A percentile compares a stretch with the other conserved stretches of the same genome.
phyloP scores from a whole-genome alignment of 2,113 vertebrate genomes.

The Antechinus flavipes region DNA sequence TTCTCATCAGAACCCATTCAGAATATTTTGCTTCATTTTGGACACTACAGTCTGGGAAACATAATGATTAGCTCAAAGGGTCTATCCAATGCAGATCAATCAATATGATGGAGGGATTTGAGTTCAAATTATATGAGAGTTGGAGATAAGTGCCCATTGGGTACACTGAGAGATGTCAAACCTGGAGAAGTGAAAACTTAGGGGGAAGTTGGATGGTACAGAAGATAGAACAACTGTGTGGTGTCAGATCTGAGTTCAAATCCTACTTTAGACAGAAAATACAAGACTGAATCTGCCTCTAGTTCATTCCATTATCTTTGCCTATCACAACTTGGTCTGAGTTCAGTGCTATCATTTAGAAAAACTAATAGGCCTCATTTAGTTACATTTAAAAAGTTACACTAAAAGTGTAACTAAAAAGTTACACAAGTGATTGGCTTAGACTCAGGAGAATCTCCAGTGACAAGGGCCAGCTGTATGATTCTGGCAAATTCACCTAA shows the following conservation, averaged over 20 bases:
- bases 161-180: neutral
- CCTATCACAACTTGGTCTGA: neutral
- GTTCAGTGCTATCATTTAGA: neutral
- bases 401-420: neutral
- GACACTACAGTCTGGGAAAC: neutral
- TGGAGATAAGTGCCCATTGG: neutral
- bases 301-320: neutral
- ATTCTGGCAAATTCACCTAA: neutral
- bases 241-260: neutral
- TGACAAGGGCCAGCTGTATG: neutral
- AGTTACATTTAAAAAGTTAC: neutral
- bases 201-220: neutral
- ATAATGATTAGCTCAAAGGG: neutral
- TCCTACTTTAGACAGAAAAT: neutral
- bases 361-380: neutral
- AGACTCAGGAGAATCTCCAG: neutral
- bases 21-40: neutral
- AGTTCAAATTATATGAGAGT: neutral
- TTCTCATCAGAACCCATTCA: neutral
- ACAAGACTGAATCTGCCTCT: neutral
- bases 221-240: neutral
- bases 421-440: neutral
- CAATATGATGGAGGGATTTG: neutral
- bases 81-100: neutral
- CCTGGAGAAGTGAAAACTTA: neutral